Evolutionary conservation across 2,113 vertebrate genomes (phyloP).

Genomic region (Fulmarus glacialis): DNA sequence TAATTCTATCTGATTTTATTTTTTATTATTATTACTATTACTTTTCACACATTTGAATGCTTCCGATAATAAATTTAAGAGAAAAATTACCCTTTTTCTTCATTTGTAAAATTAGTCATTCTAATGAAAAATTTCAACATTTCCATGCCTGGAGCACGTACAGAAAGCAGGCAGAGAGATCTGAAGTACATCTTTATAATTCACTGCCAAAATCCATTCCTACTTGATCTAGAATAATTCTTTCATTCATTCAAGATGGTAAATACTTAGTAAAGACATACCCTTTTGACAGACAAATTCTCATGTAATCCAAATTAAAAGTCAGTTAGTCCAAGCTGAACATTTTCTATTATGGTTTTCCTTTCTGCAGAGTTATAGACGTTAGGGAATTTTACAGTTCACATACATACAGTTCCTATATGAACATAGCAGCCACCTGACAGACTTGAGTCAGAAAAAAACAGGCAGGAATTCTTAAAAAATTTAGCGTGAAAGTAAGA

Average conservation of each 20-base stretch:
- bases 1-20: background rate
- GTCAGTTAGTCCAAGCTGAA: background rate
- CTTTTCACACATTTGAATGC: background rate
- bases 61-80: background rate
- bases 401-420: accelerated
- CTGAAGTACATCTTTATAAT: background rate
- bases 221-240: background rate
- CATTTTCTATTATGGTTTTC: background rate
- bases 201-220: background rate
- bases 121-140: background rate
- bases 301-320: background rate
- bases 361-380: background rate
- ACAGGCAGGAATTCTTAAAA: background rate
- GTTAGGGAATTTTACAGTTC: background rate
- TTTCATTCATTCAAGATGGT: background rate
- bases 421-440: background rate
- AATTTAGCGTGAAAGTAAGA: background rate
- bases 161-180: background rate
- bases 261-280: background rate
- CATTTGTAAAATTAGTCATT: background rate
- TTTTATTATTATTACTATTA: background rate
- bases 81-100: background rate
- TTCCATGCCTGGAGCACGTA: accelerated
- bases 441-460: background rate
- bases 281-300: background rate